Conservation (phyloP, 35 echinoderm and acorn worm genomes). For the Eucidaris tribuloides region DNA sequence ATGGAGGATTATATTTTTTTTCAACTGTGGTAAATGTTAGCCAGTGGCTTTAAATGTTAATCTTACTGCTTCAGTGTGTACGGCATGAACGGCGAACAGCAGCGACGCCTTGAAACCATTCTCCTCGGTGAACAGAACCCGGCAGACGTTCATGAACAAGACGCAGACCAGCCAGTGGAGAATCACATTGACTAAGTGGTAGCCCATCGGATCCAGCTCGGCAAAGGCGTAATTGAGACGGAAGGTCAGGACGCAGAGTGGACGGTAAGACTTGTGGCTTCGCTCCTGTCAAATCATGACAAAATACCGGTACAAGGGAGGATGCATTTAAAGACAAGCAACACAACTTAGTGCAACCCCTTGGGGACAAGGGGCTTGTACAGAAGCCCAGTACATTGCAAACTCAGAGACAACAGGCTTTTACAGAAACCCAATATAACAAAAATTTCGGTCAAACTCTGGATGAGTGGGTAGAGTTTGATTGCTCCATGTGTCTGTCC, state of each 20-base stretch:
- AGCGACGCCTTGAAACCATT: conserved; percentile 48
- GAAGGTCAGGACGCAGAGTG: conserved; percentile 70
- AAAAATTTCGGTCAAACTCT: too few relatives aligned
- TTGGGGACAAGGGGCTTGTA: too few relatives aligned
- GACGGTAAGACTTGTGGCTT: conserved; percentile 92
- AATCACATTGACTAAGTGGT: conserved; percentile 72
- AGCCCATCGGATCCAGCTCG: conserved; percentile 60
- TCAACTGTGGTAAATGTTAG: too few relatives aligned
- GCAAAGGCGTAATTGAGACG: conserved; percentile 63
- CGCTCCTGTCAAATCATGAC: conserved; percentile 43
- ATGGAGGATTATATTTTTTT: too few relatives aligned
- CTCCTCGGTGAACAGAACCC: conserved; percentile 37
- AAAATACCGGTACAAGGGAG: background rate
- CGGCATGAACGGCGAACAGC: conserved; percentile 77
- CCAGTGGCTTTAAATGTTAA: too few relatives aligned
- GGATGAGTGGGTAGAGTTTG: too few relatives aligned
- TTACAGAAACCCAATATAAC: too few relatives aligned
- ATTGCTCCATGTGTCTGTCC: too few relatives aligned
- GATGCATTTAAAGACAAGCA: too few relatives aligned
- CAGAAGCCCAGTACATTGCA: too few relatives aligned
- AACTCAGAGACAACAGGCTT: too few relatives aligned
- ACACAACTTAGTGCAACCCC: too few relatives aligned
- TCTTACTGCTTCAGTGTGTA: conserved; percentile 92
- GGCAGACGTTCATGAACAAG: conserved; percentile 45
- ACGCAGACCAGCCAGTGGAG: conserved; percentile 67